Base-by-base conservation (phyloP, 2,113 vertebrate genomes). In the Scalopus aquaticus region DNA sequence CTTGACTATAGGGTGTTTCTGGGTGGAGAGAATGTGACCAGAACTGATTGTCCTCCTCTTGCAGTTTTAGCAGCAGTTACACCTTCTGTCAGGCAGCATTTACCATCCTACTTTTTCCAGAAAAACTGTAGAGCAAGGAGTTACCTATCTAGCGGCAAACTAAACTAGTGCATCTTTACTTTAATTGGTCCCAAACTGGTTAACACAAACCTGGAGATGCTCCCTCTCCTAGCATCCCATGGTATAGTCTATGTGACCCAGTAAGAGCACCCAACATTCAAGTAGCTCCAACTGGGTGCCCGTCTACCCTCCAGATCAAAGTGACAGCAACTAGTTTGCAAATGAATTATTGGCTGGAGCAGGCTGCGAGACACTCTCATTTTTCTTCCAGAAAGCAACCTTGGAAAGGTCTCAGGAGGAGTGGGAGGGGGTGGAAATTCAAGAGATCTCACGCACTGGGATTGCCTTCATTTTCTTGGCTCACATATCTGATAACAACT, bases 361-460 rank as follows among this genome's bases (percentile, higher is more conserved):
- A 35, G 62, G 56, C 56, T 79, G 62, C 8, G 56, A 82, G 90
- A 26, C n/a, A 12, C 81, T 70, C 58, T 88, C 58, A 9, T 81
- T 88, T 80, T 92, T 92, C 81, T 93, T 26, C 22, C 1, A 42
- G 77, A 64, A 19, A 84, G 37, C 76, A 90, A 51, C 79, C 83
- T 86, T 82, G 76, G 69, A 28, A 67, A 84, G 80, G 42, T 72
- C 46, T 87, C 67, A 24, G 6, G 56, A 64, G 3, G 39, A 32
- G n/a, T 3, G 3, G 20, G 4, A 49, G 30, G 44, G 7, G 32
- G 15, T 44, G 26, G 44, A 92, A 94, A 94, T 85, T 84, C 42
- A 73, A 95, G 46, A n/a, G 5, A 19, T 80, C n/a, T 72, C 15
- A 54, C 67, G 80, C 9, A 28, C 15, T 28, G 39, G 8, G 35